phyloP scores from a whole-genome alignment of 1,140 invertebrate genomes.

The Drosophila suzukii region DNA sequence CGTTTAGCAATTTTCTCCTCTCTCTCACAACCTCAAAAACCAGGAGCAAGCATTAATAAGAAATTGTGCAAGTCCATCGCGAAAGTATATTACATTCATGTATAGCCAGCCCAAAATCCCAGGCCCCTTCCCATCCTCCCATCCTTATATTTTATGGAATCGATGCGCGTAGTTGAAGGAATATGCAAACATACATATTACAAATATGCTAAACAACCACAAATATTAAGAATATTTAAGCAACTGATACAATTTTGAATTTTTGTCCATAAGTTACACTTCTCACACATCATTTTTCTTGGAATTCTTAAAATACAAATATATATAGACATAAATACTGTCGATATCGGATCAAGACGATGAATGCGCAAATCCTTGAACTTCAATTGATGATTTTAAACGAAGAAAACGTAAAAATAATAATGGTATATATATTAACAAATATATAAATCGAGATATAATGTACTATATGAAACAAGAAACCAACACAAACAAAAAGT shows the following conservation, averaged over 20 bases:
- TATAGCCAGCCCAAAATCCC: constrained; percentile 44
- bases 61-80: constrained; percentile 59
- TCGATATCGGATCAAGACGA: constrained; percentile 36
- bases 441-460: constrained; percentile 66
- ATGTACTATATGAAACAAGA: constrained; percentile 67
- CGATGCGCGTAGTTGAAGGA: constrained; percentile 48
- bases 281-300: constrained; percentile 70
- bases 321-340: constrained; percentile 28
- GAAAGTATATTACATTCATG: constrained; percentile 56
- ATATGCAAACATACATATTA: constrained; percentile 52
- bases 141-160: constrained; percentile 36
- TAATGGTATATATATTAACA: constrained; percentile 68
- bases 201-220: constrained; percentile 65
- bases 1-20: constrained; percentile 26
- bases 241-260: constrained; percentile 63
- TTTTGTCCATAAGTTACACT: constrained; percentile 64
- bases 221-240: constrained; percentile 61
- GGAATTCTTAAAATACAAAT: constrained; percentile 63
- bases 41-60: constrained; percentile 60
- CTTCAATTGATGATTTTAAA: constrained; percentile 77
- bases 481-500: constrained; percentile 56
- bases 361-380: constrained; percentile 55
- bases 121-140: constrained; percentile 5
- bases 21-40: constrained; percentile 24
- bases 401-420: constrained; percentile 55